These are phyloP conservation scores for Arion vulgaris DNA, from an alignment of 1,140 invertebrate genomes.

Conservation along the genomic window DNA sequence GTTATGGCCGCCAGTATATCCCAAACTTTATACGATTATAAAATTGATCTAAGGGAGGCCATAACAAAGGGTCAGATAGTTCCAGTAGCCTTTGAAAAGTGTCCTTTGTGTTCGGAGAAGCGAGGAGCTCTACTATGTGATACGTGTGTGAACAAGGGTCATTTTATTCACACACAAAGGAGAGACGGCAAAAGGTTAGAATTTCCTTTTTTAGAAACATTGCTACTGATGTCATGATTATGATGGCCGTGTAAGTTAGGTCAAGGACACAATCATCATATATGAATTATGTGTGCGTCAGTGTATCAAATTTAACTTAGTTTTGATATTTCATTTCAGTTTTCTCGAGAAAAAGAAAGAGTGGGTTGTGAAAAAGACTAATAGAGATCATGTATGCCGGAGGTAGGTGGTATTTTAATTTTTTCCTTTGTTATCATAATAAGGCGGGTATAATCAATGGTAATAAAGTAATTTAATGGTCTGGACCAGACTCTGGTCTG, in stretches of 20 bases:
- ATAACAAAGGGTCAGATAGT: conserved; percentile 37
- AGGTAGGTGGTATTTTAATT: neutral
- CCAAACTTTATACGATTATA: conserved; percentile 30
- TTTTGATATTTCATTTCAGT: conserved; percentile 24
- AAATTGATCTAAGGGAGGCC: conserved; percentile 22
- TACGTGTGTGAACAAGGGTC: conserved; percentile 28
- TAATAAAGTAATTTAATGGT: too few relatives aligned
- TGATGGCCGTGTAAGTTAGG: neutral
- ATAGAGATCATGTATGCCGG: neutral
- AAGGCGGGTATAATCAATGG: too few relatives aligned
- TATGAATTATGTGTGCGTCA: neutral
- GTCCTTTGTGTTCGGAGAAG: conserved; percentile 36
- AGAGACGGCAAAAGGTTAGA: conserved; percentile 22
- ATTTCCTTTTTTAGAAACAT: conserved; percentile 2
- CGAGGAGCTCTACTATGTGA: conserved; percentile 32
- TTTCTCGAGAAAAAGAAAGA: conserved; percentile 19
- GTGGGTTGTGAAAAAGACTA: neutral
- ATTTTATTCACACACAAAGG: conserved; percentile 36
- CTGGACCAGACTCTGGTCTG: too few relatives aligned
- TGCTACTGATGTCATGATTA: conserved; percentile 18
- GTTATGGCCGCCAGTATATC: conserved; percentile 41
- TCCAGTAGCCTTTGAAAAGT: conserved; percentile 36
- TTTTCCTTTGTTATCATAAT: too few relatives aligned
- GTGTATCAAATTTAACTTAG: neutral
- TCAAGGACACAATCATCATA: conserved; percentile 9